Conservation (phyloP, 2,888 invertebrate species). For the Emmelina monodactyla region DNA sequence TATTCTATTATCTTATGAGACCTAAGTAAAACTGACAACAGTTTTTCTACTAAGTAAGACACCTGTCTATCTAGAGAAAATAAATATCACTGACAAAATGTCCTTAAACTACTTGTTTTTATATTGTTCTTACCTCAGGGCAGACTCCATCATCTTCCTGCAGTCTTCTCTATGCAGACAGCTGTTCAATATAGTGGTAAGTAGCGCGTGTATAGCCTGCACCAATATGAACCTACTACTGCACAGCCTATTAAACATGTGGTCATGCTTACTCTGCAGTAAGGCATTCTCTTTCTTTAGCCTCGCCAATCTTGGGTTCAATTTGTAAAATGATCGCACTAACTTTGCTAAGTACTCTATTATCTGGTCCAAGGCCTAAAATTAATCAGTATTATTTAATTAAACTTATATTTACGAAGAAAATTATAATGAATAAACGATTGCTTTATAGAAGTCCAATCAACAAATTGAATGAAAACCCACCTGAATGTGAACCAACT, state of each 20-base stretch:
- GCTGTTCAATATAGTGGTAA: slow-evolving; percentile 56
- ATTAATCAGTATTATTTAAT: too few relatives aligned
- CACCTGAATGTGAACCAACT: slow-evolving; percentile 61
- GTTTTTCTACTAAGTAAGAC: too few relatives aligned
- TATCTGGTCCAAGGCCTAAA: slow-evolving; percentile 67
- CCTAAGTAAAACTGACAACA: too few relatives aligned
- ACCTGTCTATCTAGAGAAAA: too few relatives aligned
- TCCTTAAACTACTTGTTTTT: too few relatives aligned
- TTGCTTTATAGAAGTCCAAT: not conserved
- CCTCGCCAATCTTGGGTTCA: slow-evolving; percentile 55
- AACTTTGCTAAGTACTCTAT: slow-evolving; percentile 59
- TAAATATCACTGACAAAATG: too few relatives aligned
- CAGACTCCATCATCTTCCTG: slow-evolving; percentile 63
- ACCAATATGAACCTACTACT: slow-evolving; percentile 62
- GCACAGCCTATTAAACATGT: slow-evolving; percentile 61
- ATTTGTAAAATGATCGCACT: slow-evolving; percentile 58
- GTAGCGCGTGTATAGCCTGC: slow-evolving; percentile 61
- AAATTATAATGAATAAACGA: not conserved
- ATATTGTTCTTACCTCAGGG: slow-evolving; percentile 67
- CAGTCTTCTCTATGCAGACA: slow-evolving; percentile 66
- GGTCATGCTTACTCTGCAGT: slow-evolving; percentile 51
- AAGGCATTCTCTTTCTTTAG: slow-evolving; percentile 48
- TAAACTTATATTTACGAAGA: not conserved
- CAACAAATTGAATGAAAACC: slow-evolving; percentile 2
- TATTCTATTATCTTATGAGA: too few relatives aligned